Base-by-base conservation (phyloP, 23 tunicate genomes). In the Ascidia mentula region DNA sequence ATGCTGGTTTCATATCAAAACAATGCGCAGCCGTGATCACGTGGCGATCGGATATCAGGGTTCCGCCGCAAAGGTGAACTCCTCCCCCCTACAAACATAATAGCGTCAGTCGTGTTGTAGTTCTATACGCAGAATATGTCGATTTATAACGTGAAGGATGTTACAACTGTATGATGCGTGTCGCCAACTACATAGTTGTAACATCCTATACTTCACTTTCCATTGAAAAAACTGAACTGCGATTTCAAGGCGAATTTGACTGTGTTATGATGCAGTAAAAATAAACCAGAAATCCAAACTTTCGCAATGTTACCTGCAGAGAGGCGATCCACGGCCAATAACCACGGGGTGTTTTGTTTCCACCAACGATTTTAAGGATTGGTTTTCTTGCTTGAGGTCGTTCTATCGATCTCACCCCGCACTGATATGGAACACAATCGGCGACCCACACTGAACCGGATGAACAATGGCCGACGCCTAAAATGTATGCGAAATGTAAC, bases 291-390 rank as follows among this genome's bases (percentile, higher is more conserved):
- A 18, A 70, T 69, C 28, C n/a, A n/a, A n/a, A n/a, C n/a, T n/a
- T n/a, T n/a, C n/a, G n/a, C 74, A 69, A 70, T 24, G 28, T 60
- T 26, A 92, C 92, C 85, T 78, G 77, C 72, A 93, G 76, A 4
- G 97, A 88, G 45, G 85, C 98, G 40, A 93, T 84, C 98, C 98
- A 93, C n/a, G 98, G 98, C 93, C 93, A 93, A 12, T 35, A 31
- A 60, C 79, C 89, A 34, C 59, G 69, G 38, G 46, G 32, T 4
- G 92, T 35, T 31, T 37, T 60, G 0, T 18, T 36, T 38, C 98
- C 98, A 0, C 98, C 98, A 28, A 93, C 75, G 30, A 93, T 82
- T 9, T 92, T 76, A 17, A 80, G 77, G 26, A 72, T 69, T 6
- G 88, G 80, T 45, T 40, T 60, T 18, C 18, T 38, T 9, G 74